Base-by-base conservation (phyloP, 2,888 invertebrate species). In the Gryllus longicercus region DNA sequence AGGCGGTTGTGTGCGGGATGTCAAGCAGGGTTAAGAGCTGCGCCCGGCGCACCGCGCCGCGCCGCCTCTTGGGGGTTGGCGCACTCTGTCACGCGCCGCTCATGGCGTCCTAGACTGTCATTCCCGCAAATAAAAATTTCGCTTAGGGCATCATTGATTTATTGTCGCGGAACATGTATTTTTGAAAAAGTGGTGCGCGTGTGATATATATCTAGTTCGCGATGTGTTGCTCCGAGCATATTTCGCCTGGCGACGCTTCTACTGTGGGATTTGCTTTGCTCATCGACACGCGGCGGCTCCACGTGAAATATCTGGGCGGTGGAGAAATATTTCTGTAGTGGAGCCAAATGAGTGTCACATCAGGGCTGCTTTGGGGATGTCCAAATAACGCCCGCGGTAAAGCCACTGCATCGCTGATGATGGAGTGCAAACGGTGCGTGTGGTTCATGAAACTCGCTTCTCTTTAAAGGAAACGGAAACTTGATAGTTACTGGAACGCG, bases 101-200 rank as follows among this genome's bases (percentile, higher is more conserved):
- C 38, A 38, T 63, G 63, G 63, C 63, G n/a, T 14, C 14, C 63
- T 63, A 63, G 63, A 63, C n/a, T 63, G 63, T 63, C 63, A 63
- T 63, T 63, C 16, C 63, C 63, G 63, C 63, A n/a, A 63, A 63
- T 63, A 63, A 63, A 63, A 63, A n/a, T 63, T 63, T 63, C 63
- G 63, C 63, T 63, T 63, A 63, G n/a, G n/a, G n/a, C n/a, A n/a
- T 63, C 63, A 63, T 63, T 63, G 63, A 63, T 63, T 63, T 63
- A 63, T 63, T 63, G 63, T n/a, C 63, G 14, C n/a, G 38, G 63
- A 63, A n/a, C 63, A 18, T 63, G 63, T 18, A 63, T 63, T 63
- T 63, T 63, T 63, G 63, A 63, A 63, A 63, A 63, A 63, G n/a
- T 63, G 63, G 63, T 63, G 10, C 63, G 63, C 16, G 63, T 63